These are phyloP conservation scores for Pangasius sanitwongsei DNA, from an alignment of 2,797 vertebrate species.

Conservation along the genomic window DNA sequence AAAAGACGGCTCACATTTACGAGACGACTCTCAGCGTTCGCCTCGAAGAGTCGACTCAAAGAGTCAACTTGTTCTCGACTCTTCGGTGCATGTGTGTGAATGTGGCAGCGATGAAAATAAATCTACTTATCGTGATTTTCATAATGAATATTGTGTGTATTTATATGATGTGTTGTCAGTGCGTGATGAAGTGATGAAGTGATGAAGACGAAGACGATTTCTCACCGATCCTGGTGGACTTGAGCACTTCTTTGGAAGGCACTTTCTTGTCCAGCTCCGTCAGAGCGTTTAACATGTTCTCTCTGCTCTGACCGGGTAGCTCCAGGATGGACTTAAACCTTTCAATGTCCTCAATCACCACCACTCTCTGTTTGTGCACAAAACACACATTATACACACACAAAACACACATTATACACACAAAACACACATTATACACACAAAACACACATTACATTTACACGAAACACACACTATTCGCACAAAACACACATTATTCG, in stretches of 20 bases:
- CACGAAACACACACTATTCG: too few species aligned
- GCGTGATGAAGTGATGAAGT: too few species aligned
- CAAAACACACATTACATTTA: too few species aligned
- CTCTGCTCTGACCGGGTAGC: conserved; percentile 84
- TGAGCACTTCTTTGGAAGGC: conserved; percentile 90
- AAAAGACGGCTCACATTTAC: background rate
- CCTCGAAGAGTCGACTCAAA: background rate
- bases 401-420: too few species aligned
- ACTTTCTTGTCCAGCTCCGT: conserved; percentile 92
- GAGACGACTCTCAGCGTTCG: background rate
- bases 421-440: too few species aligned
- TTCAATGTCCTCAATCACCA: conserved; percentile 94
- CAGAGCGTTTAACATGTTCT: conserved; percentile 85
- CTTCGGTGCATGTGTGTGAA: background rate
- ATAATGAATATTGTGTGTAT: background rate
- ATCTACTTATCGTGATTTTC: background rate
- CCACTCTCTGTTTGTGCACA: conserved; percentile 91
- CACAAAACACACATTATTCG: too few species aligned
- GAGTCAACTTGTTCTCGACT: background rate
- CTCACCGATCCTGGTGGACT: conserved; percentile 91
- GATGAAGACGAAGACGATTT: background rate
- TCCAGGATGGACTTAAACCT: conserved; percentile 88
- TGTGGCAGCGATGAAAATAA: background rate
- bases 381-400: background rate
- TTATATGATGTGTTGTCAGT: background rate